Base-by-base conservation (phyloP, 2,797 vertebrate species). In the Cossypha heuglini region DNA sequence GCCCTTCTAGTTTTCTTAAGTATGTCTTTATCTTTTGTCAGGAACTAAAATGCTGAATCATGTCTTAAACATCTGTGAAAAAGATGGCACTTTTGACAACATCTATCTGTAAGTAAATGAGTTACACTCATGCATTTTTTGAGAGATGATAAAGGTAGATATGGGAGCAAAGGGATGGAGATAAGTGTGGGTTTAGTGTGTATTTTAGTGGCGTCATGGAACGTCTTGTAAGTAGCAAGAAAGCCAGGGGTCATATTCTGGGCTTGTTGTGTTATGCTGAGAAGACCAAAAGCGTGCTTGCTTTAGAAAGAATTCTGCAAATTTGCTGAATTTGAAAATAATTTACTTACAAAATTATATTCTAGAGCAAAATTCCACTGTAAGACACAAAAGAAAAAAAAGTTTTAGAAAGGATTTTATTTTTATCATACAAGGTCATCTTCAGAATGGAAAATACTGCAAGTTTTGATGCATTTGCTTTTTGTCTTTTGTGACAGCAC, bases 41-140 rank as follows among this genome's bases (percentile, higher is more conserved):
- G 99, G 99, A 98, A 99, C 99, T 95, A 99, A 99, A 98, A 99
- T 99, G 99, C 98, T 99, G 98, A 99, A 99, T 98, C 99, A 99
- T 92, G 99, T 99, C 97, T 98, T 99, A 98, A 99, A 99, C 98
- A 99, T 99, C 98, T 99, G 99, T 98, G 99, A 99, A 98, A 99
- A 99, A 98, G 99, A 99, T 95, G 99, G 99, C 98, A 99, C 99
- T 97, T 99, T 99, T 98, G 99, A 99, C 98, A 99, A 99, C 98
- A 99, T 99, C 98, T 99, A 99, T 98, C 98, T 99, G 99, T 99
- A 97, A 99, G 99, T 99, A 97, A 90, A 96, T 33, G 33, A 49
- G 64, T 90, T 79, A 9, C 55, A 21, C 43, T 67, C 5, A 1
- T 83, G 54, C 22, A 1, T 45, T 75, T 43, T 85, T 42, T 43